Percentiles rank a stretch among this genome's conserved stretches.
Conservation (phyloP, 2,888 invertebrate species). For the Lissonota sp. region DNA sequence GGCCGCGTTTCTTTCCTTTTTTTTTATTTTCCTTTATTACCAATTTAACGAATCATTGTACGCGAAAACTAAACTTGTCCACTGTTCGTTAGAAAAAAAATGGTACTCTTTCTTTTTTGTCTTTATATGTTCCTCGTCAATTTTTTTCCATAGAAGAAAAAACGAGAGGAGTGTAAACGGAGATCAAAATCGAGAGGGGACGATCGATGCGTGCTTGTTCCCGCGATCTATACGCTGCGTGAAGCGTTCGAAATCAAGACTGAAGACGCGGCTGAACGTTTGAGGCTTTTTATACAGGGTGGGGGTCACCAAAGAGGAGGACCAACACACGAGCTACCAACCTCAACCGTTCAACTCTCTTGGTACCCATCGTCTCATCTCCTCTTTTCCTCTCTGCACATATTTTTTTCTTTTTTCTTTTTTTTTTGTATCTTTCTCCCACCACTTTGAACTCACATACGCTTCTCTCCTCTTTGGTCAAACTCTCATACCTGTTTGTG, state of each 20-base stretch:
- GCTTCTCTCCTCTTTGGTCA: slow-evolving; percentile 53
- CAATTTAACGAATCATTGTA: slow-evolving; percentile 63
- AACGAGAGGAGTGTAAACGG: neutral
- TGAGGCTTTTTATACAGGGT: slow-evolving; percentile 80
- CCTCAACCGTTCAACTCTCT: slow-evolving; percentile 68
- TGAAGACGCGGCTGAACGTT: slow-evolving; percentile 77
- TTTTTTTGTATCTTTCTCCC: slow-evolving; percentile 65
- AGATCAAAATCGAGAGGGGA: slow-evolving; percentile 41
- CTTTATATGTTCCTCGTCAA: neutral
- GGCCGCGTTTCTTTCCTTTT: slow-evolving; percentile 48
- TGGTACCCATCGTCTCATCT: slow-evolving; percentile 76
- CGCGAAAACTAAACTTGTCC: slow-evolving; percentile 40
- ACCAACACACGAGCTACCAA: slow-evolving; percentile 68
- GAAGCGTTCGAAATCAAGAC: slow-evolving; percentile 78
- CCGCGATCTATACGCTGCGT: slow-evolving; percentile 69
- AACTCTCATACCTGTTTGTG: slow-evolving; percentile 49
- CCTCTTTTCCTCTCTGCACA: slow-evolving; percentile 66
- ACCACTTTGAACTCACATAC: slow-evolving; percentile 32
- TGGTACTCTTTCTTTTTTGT: neutral
- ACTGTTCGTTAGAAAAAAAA: slow-evolving; percentile 9
- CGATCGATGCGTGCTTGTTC: slow-evolving; percentile 63
- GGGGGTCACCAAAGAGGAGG: slow-evolving; percentile 75
- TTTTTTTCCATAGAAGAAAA: slow-evolving; percentile 14
- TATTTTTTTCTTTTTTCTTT: neutral
- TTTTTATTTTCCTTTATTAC: slow-evolving; percentile 17